Evolutionary conservation across 2,113 vertebrate species (phyloP).

Genomic region (Eulacestoma nigropectus): DNA sequence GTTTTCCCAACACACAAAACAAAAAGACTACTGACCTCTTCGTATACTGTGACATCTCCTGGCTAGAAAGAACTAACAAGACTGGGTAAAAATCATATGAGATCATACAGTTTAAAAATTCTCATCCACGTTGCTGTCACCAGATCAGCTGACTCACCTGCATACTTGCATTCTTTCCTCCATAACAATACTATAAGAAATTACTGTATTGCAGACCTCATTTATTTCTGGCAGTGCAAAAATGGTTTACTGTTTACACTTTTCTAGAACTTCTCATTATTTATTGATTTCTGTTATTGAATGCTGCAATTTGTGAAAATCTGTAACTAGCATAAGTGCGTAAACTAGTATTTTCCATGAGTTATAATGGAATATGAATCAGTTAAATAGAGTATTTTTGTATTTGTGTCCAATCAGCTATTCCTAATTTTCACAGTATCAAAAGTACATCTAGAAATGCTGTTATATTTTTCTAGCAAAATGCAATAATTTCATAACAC

Average conservation of each 20-base stretch:
- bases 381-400: not conserved
- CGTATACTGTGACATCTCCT: not conserved
- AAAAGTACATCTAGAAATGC: not conserved
- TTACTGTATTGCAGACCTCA: not conserved
- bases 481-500: not conserved
- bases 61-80: not conserved
- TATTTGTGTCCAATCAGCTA: not conserved
- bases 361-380: not conserved
- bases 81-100: not conserved
- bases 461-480: not conserved
- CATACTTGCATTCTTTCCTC: not conserved
- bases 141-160: not conserved
- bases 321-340: not conserved
- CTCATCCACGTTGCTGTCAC: not conserved
- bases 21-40: not conserved
- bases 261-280: not conserved
- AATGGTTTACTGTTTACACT: not conserved
- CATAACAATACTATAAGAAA: not conserved
- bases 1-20: not conserved
- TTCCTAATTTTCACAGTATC: not conserved
- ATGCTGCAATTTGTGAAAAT: not conserved
- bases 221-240: not conserved
- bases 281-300: not conserved
- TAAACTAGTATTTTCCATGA: not conserved
- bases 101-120: not conserved